These are phyloP conservation scores for Sebastes vulpes DNA, from an alignment of 2,797 vertebrate genomes.

Conservation along the genomic window DNA sequence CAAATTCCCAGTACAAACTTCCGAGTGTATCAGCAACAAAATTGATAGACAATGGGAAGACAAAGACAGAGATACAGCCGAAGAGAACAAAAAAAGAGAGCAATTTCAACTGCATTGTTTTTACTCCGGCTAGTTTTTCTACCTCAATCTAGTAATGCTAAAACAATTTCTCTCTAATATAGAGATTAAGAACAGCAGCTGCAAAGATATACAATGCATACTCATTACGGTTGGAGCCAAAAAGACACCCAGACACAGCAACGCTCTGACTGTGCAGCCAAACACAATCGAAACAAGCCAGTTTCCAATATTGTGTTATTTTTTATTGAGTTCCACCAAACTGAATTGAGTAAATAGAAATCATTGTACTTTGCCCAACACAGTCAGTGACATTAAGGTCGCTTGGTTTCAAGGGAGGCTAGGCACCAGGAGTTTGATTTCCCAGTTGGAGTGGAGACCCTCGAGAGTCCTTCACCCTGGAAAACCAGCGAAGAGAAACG, in stretches of 20 bases:
- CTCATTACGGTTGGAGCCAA: not conserved
- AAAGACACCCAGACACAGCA: not conserved
- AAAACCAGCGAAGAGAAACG: constrained; percentile 58
- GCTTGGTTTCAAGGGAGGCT: constrained; percentile 8
- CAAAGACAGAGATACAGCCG: not conserved
- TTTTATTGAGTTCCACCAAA: constrained; percentile 5
- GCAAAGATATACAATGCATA: not conserved
- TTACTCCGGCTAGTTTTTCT: not conserved
- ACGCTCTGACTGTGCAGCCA: not conserved
- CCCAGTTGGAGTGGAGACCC: constrained; percentile 28
- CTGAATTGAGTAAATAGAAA: constrained; percentile 16
- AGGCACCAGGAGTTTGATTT: constrained; percentile 49
- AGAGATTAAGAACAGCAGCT: not conserved
- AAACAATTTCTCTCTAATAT: not conserved
- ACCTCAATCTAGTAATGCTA: not conserved
- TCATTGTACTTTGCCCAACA: constrained; percentile 2
- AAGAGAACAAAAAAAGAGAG: not conserved
- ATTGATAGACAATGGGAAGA: not conserved
- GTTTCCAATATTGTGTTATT: not conserved
- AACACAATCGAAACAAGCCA: not conserved
- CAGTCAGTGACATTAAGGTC: constrained; percentile 25
- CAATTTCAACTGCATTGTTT: not conserved
- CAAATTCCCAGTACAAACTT: not conserved
- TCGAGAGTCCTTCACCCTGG: constrained; percentile 35
- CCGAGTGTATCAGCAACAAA: not conserved